Base-by-base conservation (phyloP, 2,113 vertebrate species). In the Alaudala cheleensis region DNA sequence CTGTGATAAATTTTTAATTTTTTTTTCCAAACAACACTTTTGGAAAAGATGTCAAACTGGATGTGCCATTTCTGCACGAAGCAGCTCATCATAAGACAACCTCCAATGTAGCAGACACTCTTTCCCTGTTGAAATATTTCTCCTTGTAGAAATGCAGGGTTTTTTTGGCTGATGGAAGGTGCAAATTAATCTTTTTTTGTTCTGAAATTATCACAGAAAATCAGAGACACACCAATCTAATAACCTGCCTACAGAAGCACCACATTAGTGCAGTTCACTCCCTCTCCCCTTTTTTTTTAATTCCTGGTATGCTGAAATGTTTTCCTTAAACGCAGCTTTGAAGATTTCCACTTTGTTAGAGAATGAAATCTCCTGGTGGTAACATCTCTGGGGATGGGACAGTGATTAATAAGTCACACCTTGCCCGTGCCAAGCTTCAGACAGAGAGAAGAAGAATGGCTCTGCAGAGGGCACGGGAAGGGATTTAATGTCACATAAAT, bases 371-470 rank as follows among this genome's bases (percentile, higher is more conserved):
- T 92, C 72, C 90, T 93, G 88, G 60, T 86, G 82, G 88, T 74
- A 53, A 86, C 64, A 78, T 71, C 82, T 81, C 69, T 86, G 67
- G 88, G 62, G 90, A 81, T 57, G 40, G 72, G 93, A 67, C 51
- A 83, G 72, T 90, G 94, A 94, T 95, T 86, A 54, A 91, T 71
- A 67, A 67, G n/a, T 65, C 82, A 69, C 80, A 93, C 51, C 88
- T 88, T 86, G 79, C 56, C 60, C 1, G 0, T 74, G 72, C 72
- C 6, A 14, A 78, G 37, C 74, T 84, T 77, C 67, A 83, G 79
- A 86, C 58, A 71, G 45, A 66, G 66, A 73, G 84, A 57, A 64
- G 88, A 94, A 77, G 54, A 58, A 94, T 44, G 66, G 78, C 74
- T 76, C 87, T 45, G 29, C 62, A 56, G 74, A 94, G 66, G 66